These are phyloP conservation scores for Gila robusta DNA, from an alignment of 2,797 vertebrate species.

Conservation along the genomic window DNA sequence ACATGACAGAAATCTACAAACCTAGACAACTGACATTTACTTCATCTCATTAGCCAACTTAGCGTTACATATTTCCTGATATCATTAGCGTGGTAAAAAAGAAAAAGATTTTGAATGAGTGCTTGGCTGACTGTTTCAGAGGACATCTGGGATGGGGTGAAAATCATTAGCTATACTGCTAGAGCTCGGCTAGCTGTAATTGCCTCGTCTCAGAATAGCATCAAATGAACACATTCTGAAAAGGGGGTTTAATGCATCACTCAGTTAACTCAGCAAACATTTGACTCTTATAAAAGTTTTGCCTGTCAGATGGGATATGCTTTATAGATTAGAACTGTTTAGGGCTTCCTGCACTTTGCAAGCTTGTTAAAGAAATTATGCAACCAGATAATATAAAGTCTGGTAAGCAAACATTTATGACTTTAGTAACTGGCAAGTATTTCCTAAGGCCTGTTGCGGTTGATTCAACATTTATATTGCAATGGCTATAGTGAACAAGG, in stretches of 20 bases:
- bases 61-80: conserved; percentile 3
- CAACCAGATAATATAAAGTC: conserved; percentile 60
- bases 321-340: conserved; percentile 65
- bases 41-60: conserved; percentile 20
- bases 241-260: conserved; percentile 51
- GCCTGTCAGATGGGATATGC: conserved; percentile 57
- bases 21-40: conserved; percentile 20
- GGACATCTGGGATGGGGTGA: conserved; percentile 44
- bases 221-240: conserved; percentile 58
- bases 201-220: conserved; percentile 49
- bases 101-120: conserved; percentile 39
- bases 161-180: conserved; percentile 55
- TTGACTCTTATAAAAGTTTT: conserved; percentile 62
- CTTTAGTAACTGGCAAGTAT: conserved; percentile 49
- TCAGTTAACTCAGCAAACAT: conserved; percentile 59
- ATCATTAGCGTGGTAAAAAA: conserved; percentile 28
- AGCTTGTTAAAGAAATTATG: conserved; percentile 62
- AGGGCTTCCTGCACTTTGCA: conserved; percentile 57
- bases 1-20: not conserved
- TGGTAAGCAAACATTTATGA: conserved; percentile 57
- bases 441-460: conserved; percentile 49
- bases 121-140: conserved; percentile 47
- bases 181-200: conserved; percentile 40
- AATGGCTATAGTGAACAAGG: not conserved
- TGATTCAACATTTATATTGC: conserved; percentile 47